phyloP scores from a whole-genome alignment of 1,140 invertebrate species.

The Temnothorax curvispinosus region DNA sequence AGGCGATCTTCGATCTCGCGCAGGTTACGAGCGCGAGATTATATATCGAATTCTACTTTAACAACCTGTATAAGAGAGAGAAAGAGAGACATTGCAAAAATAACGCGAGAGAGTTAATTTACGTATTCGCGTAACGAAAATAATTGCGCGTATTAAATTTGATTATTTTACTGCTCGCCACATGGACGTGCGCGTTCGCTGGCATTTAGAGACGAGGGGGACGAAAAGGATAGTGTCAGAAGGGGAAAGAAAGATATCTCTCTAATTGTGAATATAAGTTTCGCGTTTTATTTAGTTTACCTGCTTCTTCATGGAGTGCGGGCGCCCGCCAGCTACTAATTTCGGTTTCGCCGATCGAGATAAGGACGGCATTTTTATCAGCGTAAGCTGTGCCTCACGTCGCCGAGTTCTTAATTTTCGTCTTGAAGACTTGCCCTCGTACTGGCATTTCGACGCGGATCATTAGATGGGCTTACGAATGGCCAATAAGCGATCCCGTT shows the following conservation, averaged over 20 bases:
- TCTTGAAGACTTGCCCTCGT: neutral
- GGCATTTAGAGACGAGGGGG: neutral
- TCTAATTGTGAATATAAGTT: constrained; percentile 71
- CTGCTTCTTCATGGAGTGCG: constrained; percentile 61
- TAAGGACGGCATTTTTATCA: constrained; percentile 79
- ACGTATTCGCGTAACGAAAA: constrained; percentile 53
- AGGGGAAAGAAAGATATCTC: constrained; percentile 48
- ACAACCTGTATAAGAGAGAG: neutral
- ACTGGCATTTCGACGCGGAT: constrained; percentile 57
- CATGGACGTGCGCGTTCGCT: neutral
- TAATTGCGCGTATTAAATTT: constrained; percentile 69
- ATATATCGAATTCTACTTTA: constrained; percentile 43
- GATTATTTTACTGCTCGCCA: constrained; percentile 66
- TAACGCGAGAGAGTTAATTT: constrained; percentile 15
- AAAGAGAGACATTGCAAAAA: constrained; percentile 1
- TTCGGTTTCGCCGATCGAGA: constrained; percentile 79
- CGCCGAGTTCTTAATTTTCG: constrained; percentile 72
- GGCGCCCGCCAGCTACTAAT: constrained; percentile 79
- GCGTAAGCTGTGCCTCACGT: constrained; percentile 42
- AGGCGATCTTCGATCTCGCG: neutral
- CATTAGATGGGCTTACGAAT: constrained; percentile 55
- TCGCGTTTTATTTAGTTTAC: constrained; percentile 67
- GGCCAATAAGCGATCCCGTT: constrained; percentile 43
- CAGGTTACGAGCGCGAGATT: constrained; percentile 21
- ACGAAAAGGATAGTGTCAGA: neutral